Conservation (phyloP, 2,797 vertebrate genomes). For the Centropyge bicolor region DNA sequence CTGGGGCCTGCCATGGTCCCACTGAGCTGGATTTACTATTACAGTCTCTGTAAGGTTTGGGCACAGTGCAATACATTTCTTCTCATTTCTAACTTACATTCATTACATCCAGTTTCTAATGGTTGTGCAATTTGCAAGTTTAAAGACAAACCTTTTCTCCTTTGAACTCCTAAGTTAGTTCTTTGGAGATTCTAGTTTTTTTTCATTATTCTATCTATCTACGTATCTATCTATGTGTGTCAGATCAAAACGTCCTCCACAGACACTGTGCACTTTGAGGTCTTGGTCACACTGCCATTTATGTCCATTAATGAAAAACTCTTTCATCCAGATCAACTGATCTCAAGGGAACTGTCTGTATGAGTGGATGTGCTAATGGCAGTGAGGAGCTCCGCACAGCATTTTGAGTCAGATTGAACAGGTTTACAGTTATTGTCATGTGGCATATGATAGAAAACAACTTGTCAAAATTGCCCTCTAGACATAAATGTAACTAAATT, state of each 20-base stretch:
- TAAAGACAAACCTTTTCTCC: too few species aligned
- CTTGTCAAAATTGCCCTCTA: background rate
- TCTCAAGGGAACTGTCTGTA: background rate
- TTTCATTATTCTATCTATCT: too few species aligned
- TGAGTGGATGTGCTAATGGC: background rate
- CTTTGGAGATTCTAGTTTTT: too few species aligned
- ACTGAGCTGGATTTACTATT: too few species aligned
- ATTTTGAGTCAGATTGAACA: background rate
- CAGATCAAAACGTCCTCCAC: background rate
- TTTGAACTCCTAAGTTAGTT: too few species aligned
- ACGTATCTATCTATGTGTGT: background rate
- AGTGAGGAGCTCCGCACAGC: background rate
- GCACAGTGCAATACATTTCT: too few species aligned
- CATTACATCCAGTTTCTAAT: too few species aligned
- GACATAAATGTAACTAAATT: background rate
- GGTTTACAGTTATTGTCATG: background rate
- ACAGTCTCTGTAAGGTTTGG: too few species aligned
- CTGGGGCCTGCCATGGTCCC: too few species aligned
- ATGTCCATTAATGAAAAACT: background rate
- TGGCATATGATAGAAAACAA: background rate
- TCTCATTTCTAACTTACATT: too few species aligned
- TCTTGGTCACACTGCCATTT: background rate
- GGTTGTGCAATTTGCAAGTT: too few species aligned
- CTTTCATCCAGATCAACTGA: background rate
- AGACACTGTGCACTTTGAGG: background rate